Percentiles rank a stretch among this genome's conserved stretches.
These are phyloP conservation scores for Sternotherus odoratus DNA, from an alignment of 2,797 vertebrate genomes.

Conservation along the genomic window DNA sequence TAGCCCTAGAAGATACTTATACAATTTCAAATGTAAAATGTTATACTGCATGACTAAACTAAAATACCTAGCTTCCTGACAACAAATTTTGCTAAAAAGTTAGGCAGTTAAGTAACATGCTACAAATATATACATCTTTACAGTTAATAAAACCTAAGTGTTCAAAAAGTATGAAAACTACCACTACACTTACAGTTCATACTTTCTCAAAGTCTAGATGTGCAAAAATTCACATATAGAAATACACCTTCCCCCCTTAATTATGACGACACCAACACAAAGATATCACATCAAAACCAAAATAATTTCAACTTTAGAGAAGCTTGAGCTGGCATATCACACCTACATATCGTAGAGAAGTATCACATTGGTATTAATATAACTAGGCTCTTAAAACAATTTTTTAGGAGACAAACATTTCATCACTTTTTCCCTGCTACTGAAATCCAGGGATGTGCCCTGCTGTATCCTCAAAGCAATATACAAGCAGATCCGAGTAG, in stretches of 20 bases:
- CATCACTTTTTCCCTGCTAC: background rate
- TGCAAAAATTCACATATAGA: background rate
- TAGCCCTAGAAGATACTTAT: background rate
- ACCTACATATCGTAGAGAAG: background rate
- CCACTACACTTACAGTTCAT: background rate
- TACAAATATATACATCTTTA: background rate
- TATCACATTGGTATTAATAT: background rate
- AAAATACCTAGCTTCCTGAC: background rate
- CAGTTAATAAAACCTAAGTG: background rate
- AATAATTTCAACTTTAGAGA: background rate
- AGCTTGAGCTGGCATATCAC: background rate
- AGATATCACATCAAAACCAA: background rate
- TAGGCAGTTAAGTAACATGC: accelerated
- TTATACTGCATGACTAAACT: background rate
- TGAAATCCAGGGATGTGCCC: conserved; percentile 20
- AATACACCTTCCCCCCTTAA: background rate
- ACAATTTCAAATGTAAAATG: background rate
- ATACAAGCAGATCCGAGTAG: conserved; percentile 4
- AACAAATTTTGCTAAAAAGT: background rate
- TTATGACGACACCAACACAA: conserved; percentile 1
- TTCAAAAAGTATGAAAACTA: background rate
- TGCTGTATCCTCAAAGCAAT: conserved; percentile 18
- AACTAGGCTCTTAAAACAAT: background rate
- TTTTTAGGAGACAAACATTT: background rate
- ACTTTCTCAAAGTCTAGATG: background rate